Evolutionary conservation across 2,797 vertebrate species (phyloP), one percentile per base, ranked within the genome.

Genomic region (Arctocebus calabarensis): DNA sequence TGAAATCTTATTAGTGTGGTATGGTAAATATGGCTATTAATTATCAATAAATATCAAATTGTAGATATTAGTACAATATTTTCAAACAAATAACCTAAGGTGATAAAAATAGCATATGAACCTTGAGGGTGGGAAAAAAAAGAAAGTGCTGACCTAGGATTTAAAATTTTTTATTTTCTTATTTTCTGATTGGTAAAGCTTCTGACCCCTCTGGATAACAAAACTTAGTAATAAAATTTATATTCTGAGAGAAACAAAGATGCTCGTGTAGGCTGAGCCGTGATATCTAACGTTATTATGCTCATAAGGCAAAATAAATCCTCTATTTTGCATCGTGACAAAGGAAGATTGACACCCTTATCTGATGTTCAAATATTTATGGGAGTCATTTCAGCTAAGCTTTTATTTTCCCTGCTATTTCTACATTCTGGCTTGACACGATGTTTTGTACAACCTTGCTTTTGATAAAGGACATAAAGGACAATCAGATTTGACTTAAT

Each of bases 391-490:
- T 87, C 48, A 94, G 45, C 25, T 7, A 43, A 78, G 52, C 48
- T 27, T 59, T 90, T 92, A 73, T 90, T 96, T 91, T 43, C 61
- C 29, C 25, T 86, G 90, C 2, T 40, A 88, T 92, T 87, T 92
- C 71, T 89, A 59, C n/a, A 52, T 88, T 94, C 75, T 88, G 22
- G 23, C 83, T 87, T 96, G 84, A 96, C 81, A 88, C 34, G 75
- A 37, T 84, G 74, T 66, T 40, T 81, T 94, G 12, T 71, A 84
- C 78, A 96, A 91, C 83, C 88, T 95, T 95, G 55, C 48, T 90
- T 93, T 94, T 94, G 88, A 89, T 95, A 88, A 95, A 96, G 85
- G 90, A 94, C 79, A 75, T 95, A 86, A 95, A 96, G 85, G 90
- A 94, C 79, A 79, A 92, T 96, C 85, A 83, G 93, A 92, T 97